Evolutionary conservation across 2,797 vertebrate genomes (phyloP).

Genomic region (Melanotaenia nigrans): DNA sequence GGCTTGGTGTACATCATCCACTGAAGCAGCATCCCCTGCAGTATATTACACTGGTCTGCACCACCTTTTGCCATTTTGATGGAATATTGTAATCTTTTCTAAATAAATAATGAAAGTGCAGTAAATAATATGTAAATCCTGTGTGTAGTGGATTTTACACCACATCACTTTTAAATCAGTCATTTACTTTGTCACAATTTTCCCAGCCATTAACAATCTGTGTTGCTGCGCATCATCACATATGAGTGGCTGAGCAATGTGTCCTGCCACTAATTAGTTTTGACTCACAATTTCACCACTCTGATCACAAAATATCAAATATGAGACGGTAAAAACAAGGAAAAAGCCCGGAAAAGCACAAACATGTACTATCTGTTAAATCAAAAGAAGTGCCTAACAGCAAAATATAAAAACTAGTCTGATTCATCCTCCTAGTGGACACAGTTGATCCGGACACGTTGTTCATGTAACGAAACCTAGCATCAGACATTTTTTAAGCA

Average conservation of each 20-base stretch:
- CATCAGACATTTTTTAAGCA: neutral
- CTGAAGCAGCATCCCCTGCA: constrained; percentile 39
- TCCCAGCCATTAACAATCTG: neutral
- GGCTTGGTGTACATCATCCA: constrained; percentile 37
- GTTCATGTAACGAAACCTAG: neutral
- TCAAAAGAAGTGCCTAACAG: neutral
- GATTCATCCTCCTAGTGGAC: neutral
- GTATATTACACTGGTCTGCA: constrained; percentile 23
- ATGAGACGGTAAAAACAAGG: no score
- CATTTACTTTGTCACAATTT: neutral
- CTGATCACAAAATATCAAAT: no score
- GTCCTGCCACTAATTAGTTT: no score
- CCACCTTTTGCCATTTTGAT: constrained; percentile 23
- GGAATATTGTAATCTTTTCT: constrained; percentile 15
- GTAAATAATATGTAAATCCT: constrained; percentile 8
- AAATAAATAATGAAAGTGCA: constrained; percentile 34
- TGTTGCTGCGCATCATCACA: neutral
- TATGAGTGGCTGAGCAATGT: neutral
- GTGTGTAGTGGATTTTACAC: neutral
- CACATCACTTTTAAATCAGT: neutral
- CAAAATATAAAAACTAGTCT: neutral
- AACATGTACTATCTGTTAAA: no score
- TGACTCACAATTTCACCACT: no score
- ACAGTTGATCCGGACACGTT: neutral
- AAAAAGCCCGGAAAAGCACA: no score